Evolutionary conservation across 92 coral and sea anemone species (phyloP), one percentile per base, ranked within the genome.

Genomic region (Phenganax subtilis): DNA sequence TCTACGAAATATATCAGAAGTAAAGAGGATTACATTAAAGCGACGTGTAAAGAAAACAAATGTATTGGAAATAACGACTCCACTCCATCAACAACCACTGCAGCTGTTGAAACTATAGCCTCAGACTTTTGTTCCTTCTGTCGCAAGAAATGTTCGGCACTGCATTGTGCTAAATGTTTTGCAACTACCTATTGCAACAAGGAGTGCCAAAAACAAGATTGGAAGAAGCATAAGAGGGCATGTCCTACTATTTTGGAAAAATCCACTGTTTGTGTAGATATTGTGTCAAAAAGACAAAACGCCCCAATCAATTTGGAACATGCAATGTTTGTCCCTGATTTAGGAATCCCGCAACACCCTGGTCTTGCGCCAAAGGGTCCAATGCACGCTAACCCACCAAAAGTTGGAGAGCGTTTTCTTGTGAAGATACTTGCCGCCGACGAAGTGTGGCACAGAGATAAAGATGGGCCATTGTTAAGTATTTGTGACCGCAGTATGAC

Each of bases 351-450:
- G 14, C 47, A 20, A 30, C 6, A 8, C 65, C 82, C 76, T 66
- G 75, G 87, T n/a, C 9, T 84, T 7, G 77, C 70, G 25, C 78
- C 83, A 12, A 16, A 74, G 14, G 83, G 87, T 12, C 87, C 87
- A 20, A 30, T 14, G 17, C 55, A 66, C 11, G 82, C 77, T 2
- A 53, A 57, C 57, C 84, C 84, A 0, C 83, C 87, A n/a, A 55
- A 51, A 77, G 25, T 51, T n/a, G 87, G 87, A 55, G 59, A 60
- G 9, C 87, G 87, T 37, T 84, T 84, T 25, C 28, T 84, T 11
- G 87, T 84, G n/a, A 84, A 84, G 56, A 0, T 84, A 4, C 87
- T 76, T 75, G 80, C 87, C 9, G 53, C 15, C 10, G 87, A 84
- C 6, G 57, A 57, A 27, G 51, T 27, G 51, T 66, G 72, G 72